Evolutionary conservation across 35 echinoderm and acorn worm genomes (phyloP), one percentile per base, ranked within the genome.

Genomic region (Heliocidaris tuberculata): DNA sequence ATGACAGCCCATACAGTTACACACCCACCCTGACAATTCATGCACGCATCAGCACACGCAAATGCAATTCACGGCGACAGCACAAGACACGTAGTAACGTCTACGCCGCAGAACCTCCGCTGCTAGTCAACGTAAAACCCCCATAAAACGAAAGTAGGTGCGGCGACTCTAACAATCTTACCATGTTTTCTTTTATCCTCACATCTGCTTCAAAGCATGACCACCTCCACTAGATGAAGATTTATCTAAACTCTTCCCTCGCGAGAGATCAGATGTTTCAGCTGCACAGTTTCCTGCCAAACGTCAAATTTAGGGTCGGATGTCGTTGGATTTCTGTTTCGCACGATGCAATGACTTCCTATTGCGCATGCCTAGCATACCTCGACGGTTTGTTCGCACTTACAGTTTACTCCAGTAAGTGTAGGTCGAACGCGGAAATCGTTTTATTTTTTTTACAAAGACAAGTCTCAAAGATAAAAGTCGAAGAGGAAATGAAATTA

Each of bases 291-390:
- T 88, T 88, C 47, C 47, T 32, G 31, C 21, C 13, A 88, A 88
- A 88, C 86, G 31, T 32, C 31, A 88, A 48, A 15, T 88, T 88
- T 88, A 32, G 10, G 31, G 86, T 48, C 31, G 13, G 31, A 48
- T 42, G 10, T 21, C 31, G 86, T 32, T 88, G 0, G 31, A 42
- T 48, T 48, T 88, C 86, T 42, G 86, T 16, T 88, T 32, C 86
- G 2, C 86, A 88, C 86, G 86, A 88, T 88, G 86, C 47, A 19
- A 88, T 35, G 21, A 88, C 47, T 88, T 48, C 31, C 16, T 48
- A 88, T 42, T 88, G 86, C 86, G 86, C 86, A 88, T 88, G 86
- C 86, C 86, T 88, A 88, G 86, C 86, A 88, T 88, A 88, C 86
- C 47, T 31, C 86, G 9, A 32, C 31, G 10, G 86, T 88, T 88